A percentile compares a stretch with the other conserved stretches of the same genome.
Evolutionary conservation across 1,140 invertebrate species (phyloP).

Genomic region (Microplitis mediator): DNA sequence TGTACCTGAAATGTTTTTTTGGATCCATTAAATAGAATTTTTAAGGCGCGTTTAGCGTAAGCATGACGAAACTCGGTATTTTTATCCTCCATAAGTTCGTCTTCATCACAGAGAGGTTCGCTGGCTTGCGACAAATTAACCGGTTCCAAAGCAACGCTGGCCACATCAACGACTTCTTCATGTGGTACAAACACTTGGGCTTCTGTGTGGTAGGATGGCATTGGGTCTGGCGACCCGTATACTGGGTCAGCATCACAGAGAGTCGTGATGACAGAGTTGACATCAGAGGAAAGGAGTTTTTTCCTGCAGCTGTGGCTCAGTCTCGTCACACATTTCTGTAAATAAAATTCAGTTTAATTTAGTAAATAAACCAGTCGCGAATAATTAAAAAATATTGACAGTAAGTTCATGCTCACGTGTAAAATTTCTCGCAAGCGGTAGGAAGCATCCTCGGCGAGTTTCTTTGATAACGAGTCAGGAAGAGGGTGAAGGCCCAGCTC

Average conservation of each 20-base stretch:
- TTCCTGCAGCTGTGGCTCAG: constrained; percentile 55
- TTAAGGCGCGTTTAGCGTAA: constrained; percentile 57
- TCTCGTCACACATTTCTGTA: constrained; percentile 58
- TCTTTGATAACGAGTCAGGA: constrained; percentile 50
- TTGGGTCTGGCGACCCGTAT: constrained; percentile 50
- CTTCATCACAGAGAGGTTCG: constrained; percentile 54
- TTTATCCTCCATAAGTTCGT: constrained; percentile 51
- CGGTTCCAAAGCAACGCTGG: constrained; percentile 48
- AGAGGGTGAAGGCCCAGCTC: constrained; percentile 57
- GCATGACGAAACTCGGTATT: constrained; percentile 52
- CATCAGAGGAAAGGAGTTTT: constrained; percentile 52
- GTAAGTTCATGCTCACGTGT: constrained; percentile 43
- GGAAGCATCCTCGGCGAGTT: constrained; percentile 58
- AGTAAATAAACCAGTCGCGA: background rate
- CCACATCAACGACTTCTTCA: constrained; percentile 51
- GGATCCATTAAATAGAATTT: constrained; percentile 58
- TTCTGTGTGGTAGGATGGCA: constrained; percentile 55
- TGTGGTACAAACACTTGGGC: constrained; percentile 56
- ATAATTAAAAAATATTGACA: constrained; percentile 5
- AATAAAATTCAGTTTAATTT: background rate
- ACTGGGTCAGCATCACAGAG: constrained; percentile 56
- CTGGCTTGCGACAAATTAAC: constrained; percentile 47
- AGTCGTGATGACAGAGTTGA: constrained; percentile 57
- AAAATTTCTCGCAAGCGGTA: constrained; percentile 59
- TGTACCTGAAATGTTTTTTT: constrained; percentile 59